Percentiles rank a stretch among this genome's conserved stretches.
phyloP scores from a whole-genome alignment of 1,140 invertebrate species.

The Zelostemma sp. region DNA sequence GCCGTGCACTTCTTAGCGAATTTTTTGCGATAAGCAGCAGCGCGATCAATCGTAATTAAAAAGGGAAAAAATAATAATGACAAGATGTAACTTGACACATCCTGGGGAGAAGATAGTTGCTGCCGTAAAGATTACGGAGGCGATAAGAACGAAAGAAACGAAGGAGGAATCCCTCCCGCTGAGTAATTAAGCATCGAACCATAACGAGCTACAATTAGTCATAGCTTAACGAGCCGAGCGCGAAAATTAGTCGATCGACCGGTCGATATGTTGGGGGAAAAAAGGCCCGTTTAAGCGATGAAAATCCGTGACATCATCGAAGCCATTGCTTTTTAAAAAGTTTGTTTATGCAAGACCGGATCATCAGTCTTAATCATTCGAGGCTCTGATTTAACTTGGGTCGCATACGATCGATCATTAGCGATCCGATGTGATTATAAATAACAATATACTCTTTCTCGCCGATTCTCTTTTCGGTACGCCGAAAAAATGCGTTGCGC shows the following conservation, averaged over 20 bases:
- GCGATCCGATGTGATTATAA: background rate
- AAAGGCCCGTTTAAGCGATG: constrained; percentile 9
- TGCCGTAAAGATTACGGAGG: constrained; percentile 51
- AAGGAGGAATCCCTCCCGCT: constrained; percentile 55
- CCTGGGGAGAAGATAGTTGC: constrained; percentile 39
- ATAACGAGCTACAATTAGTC: constrained; percentile 67
- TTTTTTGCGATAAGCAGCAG: background rate
- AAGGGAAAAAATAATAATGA: constrained; percentile 28
- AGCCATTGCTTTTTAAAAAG: background rate
- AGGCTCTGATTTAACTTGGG: background rate
- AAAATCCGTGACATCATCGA: background rate
- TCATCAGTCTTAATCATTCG: background rate
- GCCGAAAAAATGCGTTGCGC: too few species aligned
- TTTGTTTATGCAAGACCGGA: background rate
- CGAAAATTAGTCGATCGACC: constrained; percentile 57
- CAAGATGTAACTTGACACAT: constrained; percentile 46
- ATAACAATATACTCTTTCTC: too few species aligned
- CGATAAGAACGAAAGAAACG: constrained; percentile 55
- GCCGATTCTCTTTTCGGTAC: too few species aligned
- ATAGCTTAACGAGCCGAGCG: constrained; percentile 59
- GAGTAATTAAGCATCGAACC: constrained; percentile 66
- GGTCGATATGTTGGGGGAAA: constrained; percentile 44
- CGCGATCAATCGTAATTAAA: background rate
- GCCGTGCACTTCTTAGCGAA: background rate
- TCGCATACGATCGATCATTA: background rate